These are phyloP conservation scores for Athetis lepigone DNA, from an alignment of 2,888 invertebrate genomes.

Conservation along the genomic window DNA sequence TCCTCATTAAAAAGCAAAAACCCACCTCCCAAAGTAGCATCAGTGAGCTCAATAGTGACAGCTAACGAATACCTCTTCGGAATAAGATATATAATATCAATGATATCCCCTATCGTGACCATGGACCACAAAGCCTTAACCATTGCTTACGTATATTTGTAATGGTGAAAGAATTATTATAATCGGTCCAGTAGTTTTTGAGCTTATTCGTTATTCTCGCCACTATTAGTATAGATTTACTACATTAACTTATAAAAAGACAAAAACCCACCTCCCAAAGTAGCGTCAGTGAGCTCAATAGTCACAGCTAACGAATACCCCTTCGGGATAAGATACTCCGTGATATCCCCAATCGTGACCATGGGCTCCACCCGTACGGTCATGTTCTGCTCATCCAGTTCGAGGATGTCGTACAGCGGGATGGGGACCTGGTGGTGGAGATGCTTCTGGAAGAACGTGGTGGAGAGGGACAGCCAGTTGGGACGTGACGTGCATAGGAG, in stretches of 20 bases:
- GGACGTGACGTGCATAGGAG: conserved; percentile 92
- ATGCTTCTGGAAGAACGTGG: conserved; percentile 92
- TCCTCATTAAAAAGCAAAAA: no score
- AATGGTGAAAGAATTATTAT: no score
- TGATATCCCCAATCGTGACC: conserved; percentile 92
- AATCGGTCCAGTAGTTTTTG: no score
- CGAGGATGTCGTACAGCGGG: conserved; percentile 91
- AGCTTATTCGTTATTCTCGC: no score
- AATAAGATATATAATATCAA: conserved; percentile 91
- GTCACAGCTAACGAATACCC: conserved; percentile 93
- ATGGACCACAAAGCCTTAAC: no score
- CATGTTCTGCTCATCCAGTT: conserved; percentile 89
- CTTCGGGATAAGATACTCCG: conserved; percentile 91
- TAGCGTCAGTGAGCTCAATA: conserved; percentile 93
- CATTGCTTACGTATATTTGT: no score
- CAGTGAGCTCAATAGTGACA: conserved; percentile 92
- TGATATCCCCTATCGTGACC: conserved; percentile 92
- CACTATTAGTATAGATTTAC: no score
- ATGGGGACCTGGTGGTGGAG: conserved; percentile 91
- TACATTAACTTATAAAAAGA: no score
- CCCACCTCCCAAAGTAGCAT: conserved; percentile 92
- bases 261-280: conserved; percentile 90
- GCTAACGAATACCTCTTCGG: conserved; percentile 92
- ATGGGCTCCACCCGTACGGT: conserved; percentile 92
- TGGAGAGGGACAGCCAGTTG: conserved; percentile 93